Evolutionary conservation across 1,140 invertebrate species (phyloP).

Genomic region (Lucilia cuprina): DNA sequence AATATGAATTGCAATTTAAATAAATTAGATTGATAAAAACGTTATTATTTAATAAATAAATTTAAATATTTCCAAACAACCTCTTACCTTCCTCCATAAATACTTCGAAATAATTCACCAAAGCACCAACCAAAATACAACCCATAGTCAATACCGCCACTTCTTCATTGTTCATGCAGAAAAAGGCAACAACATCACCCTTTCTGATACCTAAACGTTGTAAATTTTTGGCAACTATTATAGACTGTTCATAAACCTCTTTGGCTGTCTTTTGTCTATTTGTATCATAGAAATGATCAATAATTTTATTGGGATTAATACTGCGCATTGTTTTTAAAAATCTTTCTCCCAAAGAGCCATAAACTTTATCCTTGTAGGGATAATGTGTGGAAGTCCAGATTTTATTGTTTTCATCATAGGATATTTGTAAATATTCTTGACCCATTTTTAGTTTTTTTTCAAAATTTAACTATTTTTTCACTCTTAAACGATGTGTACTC

Average conservation of each 20-base stretch:
- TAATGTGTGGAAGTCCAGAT: slow-evolving; percentile 19
- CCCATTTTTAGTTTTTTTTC: not conserved
- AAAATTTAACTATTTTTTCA: not conserved
- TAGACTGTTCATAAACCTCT: slow-evolving; percentile 19
- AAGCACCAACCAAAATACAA: slow-evolving; percentile 27
- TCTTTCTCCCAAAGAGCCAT: slow-evolving; percentile 3
- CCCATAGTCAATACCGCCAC: not conserved
- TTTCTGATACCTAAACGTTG: slow-evolving; percentile 3
- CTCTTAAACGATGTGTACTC: not conserved
- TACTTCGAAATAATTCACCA: slow-evolving; percentile 24
- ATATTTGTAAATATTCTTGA: not conserved
- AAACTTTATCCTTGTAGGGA: not conserved
- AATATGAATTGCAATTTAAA: not conserved
- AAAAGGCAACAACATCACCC: slow-evolving; percentile 24
- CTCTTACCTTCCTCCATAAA: slow-evolving; percentile 20
- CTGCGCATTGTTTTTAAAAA: slow-evolving; percentile 22
- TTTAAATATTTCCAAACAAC: not conserved
- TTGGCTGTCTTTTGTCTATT: not conserved
- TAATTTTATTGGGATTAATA: not conserved
- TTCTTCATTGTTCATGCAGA: slow-evolving; percentile 20
- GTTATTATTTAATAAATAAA: not conserved
- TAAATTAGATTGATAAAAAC: too few species aligned
- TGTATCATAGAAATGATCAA: slow-evolving; percentile 35
- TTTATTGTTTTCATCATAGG: slow-evolving; percentile 1
- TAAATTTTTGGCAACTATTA: slow-evolving; percentile 33